These are phyloP conservation scores for Meghimatium bilineatum DNA, from an alignment of 2,888 invertebrate species.

Conservation along the genomic window DNA sequence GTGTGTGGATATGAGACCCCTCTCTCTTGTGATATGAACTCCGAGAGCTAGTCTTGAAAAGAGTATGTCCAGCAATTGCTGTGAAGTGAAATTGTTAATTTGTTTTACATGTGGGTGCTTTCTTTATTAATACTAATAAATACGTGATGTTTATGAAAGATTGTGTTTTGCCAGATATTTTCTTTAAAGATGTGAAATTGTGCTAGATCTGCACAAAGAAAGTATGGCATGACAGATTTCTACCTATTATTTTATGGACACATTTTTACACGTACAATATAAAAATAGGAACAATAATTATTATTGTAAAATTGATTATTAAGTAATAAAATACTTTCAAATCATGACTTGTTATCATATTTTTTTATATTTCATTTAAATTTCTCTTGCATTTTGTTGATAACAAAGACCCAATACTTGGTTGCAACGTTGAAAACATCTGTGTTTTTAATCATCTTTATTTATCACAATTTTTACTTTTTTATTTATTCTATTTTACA, in stretches of 20 bases:
- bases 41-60: background rate
- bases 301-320: background rate
- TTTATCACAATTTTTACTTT: no score
- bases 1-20: background rate
- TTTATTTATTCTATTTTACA: no score
- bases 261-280: background rate
- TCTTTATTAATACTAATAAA: background rate
- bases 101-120: background rate
- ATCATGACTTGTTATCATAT: no score
- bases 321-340: no score
- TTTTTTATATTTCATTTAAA: no score
- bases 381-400: no score
- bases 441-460: no score
- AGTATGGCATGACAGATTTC: no score
- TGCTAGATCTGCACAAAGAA: background rate
- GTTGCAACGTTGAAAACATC: no score
- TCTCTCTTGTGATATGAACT: conserved; percentile 27
- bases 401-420: no score
- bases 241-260: background rate
- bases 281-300: background rate
- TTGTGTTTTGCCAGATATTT: background rate
- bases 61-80: background rate
- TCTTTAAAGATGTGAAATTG: background rate
- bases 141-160: background rate
- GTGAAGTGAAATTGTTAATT: background rate